phyloP scores from a whole-genome alignment of 2,113 vertebrate genomes.

The Rattus norvegicus region DNA sequence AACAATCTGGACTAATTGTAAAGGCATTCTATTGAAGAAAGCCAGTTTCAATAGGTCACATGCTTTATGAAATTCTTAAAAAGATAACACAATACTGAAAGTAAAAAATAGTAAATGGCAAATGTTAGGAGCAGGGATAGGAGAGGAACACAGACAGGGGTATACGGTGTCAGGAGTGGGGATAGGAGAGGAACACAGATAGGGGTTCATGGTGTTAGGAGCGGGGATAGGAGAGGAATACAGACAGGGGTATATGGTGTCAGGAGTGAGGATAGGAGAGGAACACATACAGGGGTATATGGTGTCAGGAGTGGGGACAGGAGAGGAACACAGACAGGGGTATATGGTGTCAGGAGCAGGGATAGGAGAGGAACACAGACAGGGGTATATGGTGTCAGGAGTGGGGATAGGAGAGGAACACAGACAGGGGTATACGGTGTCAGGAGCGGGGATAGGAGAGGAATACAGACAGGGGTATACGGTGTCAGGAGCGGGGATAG shows the following conservation, averaged over 20 bases:
- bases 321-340: accelerated
- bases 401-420: accelerated
- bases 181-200: accelerated
- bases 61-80: neutral
- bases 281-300: too few relatives aligned
- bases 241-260: too few relatives aligned
- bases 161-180: neutral
- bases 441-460: too few relatives aligned
- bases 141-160: too few relatives aligned
- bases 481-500: accelerated
- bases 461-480: too few relatives aligned
- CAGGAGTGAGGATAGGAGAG: too few relatives aligned
- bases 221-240: accelerated
- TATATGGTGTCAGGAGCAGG: too few relatives aligned
- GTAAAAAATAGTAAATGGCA: neutral
- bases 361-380: too few relatives aligned
- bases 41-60: neutral
- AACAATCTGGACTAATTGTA: neutral
- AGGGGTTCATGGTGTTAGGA: neutral
- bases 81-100: neutral
- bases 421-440: too few relatives aligned
- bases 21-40: conserved; percentile 28
- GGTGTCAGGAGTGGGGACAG: accelerated
- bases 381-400: neutral
- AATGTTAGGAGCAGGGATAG: neutral